These are phyloP conservation scores for Branchellion lobata DNA, from an alignment of 2,888 invertebrate genomes.

Conservation along the genomic window DNA sequence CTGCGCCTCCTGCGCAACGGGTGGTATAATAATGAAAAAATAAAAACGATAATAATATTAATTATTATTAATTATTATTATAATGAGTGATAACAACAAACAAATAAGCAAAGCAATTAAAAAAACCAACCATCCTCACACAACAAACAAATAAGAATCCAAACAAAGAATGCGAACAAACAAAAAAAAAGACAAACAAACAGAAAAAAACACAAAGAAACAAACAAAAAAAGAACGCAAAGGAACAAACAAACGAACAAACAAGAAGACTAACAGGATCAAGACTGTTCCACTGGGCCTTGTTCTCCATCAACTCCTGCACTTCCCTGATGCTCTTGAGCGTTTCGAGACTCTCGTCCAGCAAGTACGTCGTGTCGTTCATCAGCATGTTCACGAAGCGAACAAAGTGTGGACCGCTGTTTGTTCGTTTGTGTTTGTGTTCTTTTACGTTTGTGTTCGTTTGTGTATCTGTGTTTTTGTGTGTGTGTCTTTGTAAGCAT, in stretches of 20 bases:
- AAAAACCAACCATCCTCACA: neutral
- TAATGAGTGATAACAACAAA: too few species aligned
- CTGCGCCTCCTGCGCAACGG: constrained; percentile 59
- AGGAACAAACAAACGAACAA: neutral
- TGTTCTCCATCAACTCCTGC: constrained; percentile 78
- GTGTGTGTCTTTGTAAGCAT: neutral
- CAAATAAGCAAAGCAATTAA: neutral
- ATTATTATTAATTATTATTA: too few species aligned
- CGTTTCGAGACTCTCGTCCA: constrained; percentile 92
- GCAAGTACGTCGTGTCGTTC: constrained; percentile 93
- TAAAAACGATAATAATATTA: neutral
- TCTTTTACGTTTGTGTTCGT: neutral
- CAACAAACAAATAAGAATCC: neutral
- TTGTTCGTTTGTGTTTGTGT: neutral
- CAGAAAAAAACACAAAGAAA: too few species aligned
- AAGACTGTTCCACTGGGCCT: constrained; percentile 70
- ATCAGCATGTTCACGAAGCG: constrained; percentile 96
- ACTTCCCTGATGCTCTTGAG: constrained; percentile 73
- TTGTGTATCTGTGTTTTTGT: neutral
- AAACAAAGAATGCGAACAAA: neutral
- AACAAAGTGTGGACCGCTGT: constrained; percentile 70
- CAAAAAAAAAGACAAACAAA: neutral
- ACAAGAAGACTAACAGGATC: constrained; percentile 62
- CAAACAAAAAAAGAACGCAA: neutral
- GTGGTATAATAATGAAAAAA: too few species aligned